phyloP scores from a whole-genome alignment of 2,888 invertebrate species.

The Melangyna quadrimaculata region DNA sequence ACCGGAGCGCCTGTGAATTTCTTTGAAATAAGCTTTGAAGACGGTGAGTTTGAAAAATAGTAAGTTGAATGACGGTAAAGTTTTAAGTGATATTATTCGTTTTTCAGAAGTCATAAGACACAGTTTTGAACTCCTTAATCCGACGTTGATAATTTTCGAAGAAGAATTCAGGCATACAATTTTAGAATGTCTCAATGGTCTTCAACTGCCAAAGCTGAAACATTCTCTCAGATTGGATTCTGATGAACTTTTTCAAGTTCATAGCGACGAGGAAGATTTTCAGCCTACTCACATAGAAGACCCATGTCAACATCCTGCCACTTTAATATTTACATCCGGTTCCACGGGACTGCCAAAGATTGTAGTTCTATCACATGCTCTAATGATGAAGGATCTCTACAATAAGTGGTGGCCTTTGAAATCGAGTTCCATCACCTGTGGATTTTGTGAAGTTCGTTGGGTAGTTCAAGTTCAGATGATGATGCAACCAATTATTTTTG shows the following conservation, averaged over 20 bases:
- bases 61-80: neutral
- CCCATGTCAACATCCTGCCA: conserved; percentile 36
- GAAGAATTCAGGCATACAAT: conserved; percentile 13
- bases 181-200: neutral
- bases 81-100: neutral
- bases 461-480: conserved; percentile 53
- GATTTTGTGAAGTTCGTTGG: conserved; percentile 60
- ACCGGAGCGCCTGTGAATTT: conserved; percentile 69
- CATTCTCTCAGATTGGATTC: neutral
- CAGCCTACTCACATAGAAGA: conserved; percentile 30
- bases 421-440: conserved; percentile 29
- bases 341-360: conserved; percentile 64
- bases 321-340: conserved; percentile 63
- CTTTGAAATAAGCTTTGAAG: conserved; percentile 68
- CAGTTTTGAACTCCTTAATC: conserved; percentile 34
- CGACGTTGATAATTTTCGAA: conserved; percentile 66
- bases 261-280: neutral
- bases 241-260: neutral
- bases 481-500: conserved; percentile 56
- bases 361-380: conserved; percentile 51
- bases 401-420: conserved; percentile 7
- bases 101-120: conserved; percentile 43
- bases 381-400: conserved; percentile 8
- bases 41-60: conserved; percentile 37
- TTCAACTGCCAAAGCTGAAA: conserved; percentile 6